Base-by-base conservation (phyloP, 2,888 invertebrate species). In the Trichopoda pennipes region DNA sequence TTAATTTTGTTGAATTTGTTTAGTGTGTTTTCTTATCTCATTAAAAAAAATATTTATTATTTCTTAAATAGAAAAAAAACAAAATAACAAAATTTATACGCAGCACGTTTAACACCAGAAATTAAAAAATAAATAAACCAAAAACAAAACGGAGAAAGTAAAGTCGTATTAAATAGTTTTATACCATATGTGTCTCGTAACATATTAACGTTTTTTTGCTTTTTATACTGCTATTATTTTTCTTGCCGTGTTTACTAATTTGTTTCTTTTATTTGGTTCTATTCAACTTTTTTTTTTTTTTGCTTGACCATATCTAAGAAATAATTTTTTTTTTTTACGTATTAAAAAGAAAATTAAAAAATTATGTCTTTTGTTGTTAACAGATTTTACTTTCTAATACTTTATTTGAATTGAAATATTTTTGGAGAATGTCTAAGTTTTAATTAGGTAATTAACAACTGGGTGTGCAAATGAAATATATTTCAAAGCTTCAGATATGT, bases 141-240 rank as follows among this genome's bases (percentile, higher is more conserved):
- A 28, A 69, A 64, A 63, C 16, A 68, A 35, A 58, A 28, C 79
- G 75, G 82, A 76, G 82, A 82, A 82, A 82, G 82, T 79, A 82
- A 82, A 82, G 44, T 58, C 72, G 58, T 72, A 79, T 70, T 56
- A 63, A 14, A n/a, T 3, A 44, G 32, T 61, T 72, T 79, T 70
- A 68, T 70, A 42, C 70, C 78, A 60, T 78, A 70, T 70, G 74
- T 75, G 60, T 75, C 42, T 74, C 70, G 35, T 64, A 75, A 28
- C 63, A 61, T 75, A 68, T 42, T 38, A 38, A 2, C 38, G 47
- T 72, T 60, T 76, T 60, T 76, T 56, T 63, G 35, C 19, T 72
- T 42, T 32, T 55, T 68, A 16, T 47, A 42, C 76, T 78, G 55
- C 23, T 73, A 53, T 78, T 64, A 21, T 42, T 61, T 55, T 61